A percentile compares a stretch with the other conserved stretches of the same genome.
phyloP scores from a whole-genome alignment of 2,888 invertebrate species.

The Drosophila mayaguana region DNA sequence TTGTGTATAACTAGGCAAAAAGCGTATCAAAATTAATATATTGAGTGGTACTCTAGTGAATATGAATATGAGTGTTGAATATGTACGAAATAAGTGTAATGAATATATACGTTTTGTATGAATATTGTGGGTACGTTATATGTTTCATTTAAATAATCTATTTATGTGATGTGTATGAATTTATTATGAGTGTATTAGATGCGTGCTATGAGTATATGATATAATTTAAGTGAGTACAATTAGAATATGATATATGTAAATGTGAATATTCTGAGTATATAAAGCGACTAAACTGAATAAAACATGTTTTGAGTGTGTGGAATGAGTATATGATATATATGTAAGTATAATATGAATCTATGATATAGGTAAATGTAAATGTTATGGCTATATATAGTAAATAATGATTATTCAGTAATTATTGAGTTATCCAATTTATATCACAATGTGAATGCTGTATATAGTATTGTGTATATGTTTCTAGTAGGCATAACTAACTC shows the following conservation, averaged over 20 bases:
- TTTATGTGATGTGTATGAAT: background rate
- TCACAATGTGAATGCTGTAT: background rate
- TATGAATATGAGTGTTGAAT: conserved; percentile 3
- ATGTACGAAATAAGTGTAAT: background rate
- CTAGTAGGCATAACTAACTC: background rate
- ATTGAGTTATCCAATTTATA: no score
- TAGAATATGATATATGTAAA: background rate
- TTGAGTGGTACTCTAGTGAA: conserved; percentile 1
- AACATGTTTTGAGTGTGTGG: no score
- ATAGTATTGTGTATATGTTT: background rate
- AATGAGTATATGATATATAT: no score
- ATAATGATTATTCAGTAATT: no score
- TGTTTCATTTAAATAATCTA: background rate
- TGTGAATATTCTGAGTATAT: background rate
- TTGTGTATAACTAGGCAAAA: conserved; percentile 54
- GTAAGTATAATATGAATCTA: no score
- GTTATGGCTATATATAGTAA: no score
- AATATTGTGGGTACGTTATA: background rate
- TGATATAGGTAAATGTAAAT: no score
- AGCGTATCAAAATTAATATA: conserved; percentile 34
- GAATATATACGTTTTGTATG: background rate
- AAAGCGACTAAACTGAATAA: background rate
- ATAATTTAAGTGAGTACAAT: conserved; percentile 1
- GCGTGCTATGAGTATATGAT: background rate
- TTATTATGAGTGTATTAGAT: background rate